These are phyloP conservation scores for Acronicta alni DNA, from an alignment of 2,888 invertebrate species.

Conservation along the genomic window DNA sequence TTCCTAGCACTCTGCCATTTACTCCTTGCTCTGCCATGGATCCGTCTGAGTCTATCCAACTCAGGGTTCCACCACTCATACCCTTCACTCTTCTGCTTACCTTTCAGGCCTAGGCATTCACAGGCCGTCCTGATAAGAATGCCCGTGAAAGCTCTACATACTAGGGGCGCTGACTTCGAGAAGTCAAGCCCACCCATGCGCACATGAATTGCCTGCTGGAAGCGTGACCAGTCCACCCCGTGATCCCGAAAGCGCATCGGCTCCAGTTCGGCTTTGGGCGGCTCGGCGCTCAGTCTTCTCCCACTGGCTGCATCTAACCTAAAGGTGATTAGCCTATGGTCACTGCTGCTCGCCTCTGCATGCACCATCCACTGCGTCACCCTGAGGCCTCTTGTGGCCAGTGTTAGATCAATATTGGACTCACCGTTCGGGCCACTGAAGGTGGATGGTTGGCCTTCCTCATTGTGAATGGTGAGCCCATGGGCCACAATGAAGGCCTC, in stretches of 20 bases:
- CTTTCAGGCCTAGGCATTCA: neutral
- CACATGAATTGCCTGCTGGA: neutral
- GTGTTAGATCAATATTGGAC: constrained; percentile 47
- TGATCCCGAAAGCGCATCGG: neutral
- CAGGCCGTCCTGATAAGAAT: neutral
- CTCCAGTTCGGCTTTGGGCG: neutral
- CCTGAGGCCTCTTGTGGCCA: constrained; percentile 23
- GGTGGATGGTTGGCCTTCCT: constrained; percentile 13
- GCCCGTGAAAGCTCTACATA: neutral
- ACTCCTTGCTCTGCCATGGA: too few relatives aligned
- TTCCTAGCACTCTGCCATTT: too few relatives aligned
- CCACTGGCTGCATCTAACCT: accelerated
- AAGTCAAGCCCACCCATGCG: neutral
- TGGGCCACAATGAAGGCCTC: neutral
- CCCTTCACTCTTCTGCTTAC: neutral
- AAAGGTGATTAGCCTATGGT: constrained; percentile 40
- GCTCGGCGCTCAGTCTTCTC: neutral
- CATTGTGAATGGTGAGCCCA: neutral
- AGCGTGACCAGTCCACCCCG: constrained; percentile 1
- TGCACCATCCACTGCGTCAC: constrained; percentile 38
- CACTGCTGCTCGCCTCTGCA: constrained; percentile 31
- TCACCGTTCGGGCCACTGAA: constrained; percentile 38
- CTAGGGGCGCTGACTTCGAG: neutral
- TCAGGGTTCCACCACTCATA: constrained; percentile 4
- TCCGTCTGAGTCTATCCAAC: neutral